Percentiles rank a stretch among this genome's conserved stretches.
Evolutionary conservation across 2,888 invertebrate species (phyloP).

Genomic region (Matsumyia berberina): DNA sequence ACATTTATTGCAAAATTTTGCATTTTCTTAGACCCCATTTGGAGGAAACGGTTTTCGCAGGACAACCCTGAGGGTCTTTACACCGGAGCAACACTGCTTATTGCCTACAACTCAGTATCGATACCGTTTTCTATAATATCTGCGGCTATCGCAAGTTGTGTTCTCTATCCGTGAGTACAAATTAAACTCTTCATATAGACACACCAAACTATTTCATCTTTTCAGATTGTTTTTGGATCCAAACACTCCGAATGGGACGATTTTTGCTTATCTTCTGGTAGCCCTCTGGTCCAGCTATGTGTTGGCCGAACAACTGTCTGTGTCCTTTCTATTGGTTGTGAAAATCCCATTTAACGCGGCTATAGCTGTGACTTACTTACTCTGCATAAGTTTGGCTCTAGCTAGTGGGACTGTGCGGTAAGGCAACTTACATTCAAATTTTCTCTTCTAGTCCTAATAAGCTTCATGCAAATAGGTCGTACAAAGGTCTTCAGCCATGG

Average conservation of each 20-base stretch:
- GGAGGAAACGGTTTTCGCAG: conserved; percentile 96
- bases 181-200: background rate
- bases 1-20: background rate
- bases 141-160: conserved; percentile 89
- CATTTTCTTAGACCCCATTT: conserved; percentile 88
- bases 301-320: conserved; percentile 93
- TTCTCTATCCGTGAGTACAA: conserved; percentile 88
- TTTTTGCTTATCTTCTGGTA: conserved; percentile 88
- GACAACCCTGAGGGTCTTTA: conserved; percentile 95
- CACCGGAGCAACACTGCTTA: conserved; percentile 92
- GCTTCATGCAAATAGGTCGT: conserved; percentile 85
- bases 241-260: conserved; percentile 81
- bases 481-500: conserved; percentile 92
- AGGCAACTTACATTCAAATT: conserved; percentile 45
- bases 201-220: background rate
- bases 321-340: conserved; percentile 92
- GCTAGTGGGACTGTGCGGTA: conserved; percentile 92
- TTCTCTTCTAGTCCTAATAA: conserved; percentile 3
- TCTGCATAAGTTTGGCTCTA: conserved; percentile 89
- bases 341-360: conserved; percentile 91
- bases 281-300: conserved; percentile 94
- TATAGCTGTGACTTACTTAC: conserved; percentile 91
- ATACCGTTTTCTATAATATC: conserved; percentile 93
- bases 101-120: conserved; percentile 92
- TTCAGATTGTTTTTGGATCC: conserved; percentile 81